These are phyloP conservation scores for Triplophysa rosa DNA, from an alignment of 2,113 vertebrate genomes.

Conservation along the genomic window DNA sequence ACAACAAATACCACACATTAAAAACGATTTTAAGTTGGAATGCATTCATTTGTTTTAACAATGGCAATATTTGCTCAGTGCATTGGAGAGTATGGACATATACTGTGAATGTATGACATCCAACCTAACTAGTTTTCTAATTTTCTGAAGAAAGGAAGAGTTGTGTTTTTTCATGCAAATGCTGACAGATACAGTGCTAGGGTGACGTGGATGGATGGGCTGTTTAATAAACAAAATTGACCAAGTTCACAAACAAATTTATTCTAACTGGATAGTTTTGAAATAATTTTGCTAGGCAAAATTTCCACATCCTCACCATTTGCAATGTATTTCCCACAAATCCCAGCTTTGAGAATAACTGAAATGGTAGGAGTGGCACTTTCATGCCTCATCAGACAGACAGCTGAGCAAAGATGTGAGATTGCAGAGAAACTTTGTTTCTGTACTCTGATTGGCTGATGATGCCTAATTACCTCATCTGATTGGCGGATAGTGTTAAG, in stretches of 20 bases:
- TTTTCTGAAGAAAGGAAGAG: no score
- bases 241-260: no score
- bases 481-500: conserved; percentile 86
- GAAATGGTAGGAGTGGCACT: conserved; percentile 30
- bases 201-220: no score
- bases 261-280: neutral
- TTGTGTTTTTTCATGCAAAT: no score
- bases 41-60: no score
- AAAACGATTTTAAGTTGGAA: no score
- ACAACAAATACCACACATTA: neutral
- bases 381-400: conserved; percentile 25
- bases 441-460: neutral
- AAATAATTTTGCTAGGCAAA: neutral
- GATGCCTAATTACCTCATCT: conserved; percentile 80
- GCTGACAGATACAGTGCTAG: no score
- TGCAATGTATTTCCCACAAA: neutral
- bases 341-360: conserved; percentile 13
- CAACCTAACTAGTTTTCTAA: neutral
- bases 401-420: conserved; percentile 14
- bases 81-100: neutral
- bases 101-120: neutral
- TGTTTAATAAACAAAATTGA: neutral
- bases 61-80: no score
- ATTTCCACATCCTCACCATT: conserved; percentile 1
- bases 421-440: neutral